Base-by-base conservation (phyloP, 2,888 invertebrate species). In the Drosophila anomalipes region DNA sequence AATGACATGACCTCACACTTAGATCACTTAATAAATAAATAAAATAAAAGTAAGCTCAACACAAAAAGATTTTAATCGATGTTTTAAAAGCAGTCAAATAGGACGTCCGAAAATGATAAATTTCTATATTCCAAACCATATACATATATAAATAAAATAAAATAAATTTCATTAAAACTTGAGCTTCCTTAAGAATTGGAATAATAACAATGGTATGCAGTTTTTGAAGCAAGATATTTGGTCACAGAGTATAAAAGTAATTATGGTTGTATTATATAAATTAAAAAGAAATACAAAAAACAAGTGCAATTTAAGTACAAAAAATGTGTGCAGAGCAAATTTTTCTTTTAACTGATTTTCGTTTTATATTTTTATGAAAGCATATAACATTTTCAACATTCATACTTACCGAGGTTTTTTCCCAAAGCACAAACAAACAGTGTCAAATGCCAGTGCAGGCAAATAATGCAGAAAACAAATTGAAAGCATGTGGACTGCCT, bases 401-500 rank as follows among this genome's bases (percentile, higher is more conserved):
- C 22, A 54, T 0, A 33, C 52, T 64, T 66, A 66, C 66, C 66
- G 33, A 28, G 64, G 52, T 9, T 64, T 63, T 3, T 64, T 64
- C 16, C 66, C 64, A 33, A 66, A 35, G 35, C 64, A 53, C 52
- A 63, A 33, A 4, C 52, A 35, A 44, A 64, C 0, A 6, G 33
- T 14, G 6, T 66, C 66, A 22, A 66, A 41, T 9, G 52, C 4
- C 19, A 66, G 3, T 3, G 66, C 66, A 35, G 66, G 66, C 28
- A 66, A 44, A 35, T 66, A 66, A 49, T 66, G 66, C 22, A 66
- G 28, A 26, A 66, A 53, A 6, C 28, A 66, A 28, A 66, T 66
- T 9, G 52, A 66, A 1, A 64, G 28, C 33, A 63, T 22, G 30
- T 66, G 35, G 6, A 19, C 22, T 4, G 35, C 22, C 30, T 16